These are phyloP conservation scores for Sphenopsis melanotis DNA, from an alignment of 2,797 vertebrate species.

Conservation along the genomic window DNA sequence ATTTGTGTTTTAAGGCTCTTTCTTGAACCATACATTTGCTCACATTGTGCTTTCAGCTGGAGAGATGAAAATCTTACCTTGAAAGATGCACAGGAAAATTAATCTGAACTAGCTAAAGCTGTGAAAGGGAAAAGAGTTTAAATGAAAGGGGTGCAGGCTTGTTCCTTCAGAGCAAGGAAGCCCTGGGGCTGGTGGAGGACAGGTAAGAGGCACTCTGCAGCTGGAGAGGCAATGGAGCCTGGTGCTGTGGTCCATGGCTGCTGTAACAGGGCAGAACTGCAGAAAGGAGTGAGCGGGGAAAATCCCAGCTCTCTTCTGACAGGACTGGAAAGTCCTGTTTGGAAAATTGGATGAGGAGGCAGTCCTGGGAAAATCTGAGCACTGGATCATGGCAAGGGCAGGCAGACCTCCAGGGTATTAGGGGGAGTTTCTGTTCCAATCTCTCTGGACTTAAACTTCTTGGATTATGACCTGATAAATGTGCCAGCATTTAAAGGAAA, in stretches of 20 bases:
- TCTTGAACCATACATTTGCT: neutral
- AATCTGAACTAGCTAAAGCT: neutral
- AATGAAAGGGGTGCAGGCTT: neutral
- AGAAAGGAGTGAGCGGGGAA: neutral
- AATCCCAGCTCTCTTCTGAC: conserved; percentile 4
- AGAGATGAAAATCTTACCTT: neutral
- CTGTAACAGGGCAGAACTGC: neutral
- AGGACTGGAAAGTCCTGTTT: conserved; percentile 48
- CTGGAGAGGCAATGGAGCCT: neutral
- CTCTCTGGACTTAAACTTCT: neutral
- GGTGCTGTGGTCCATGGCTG: fast-evolving
- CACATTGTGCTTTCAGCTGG: neutral
- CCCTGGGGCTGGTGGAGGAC: neutral
- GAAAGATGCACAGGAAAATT: neutral
- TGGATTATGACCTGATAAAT: neutral
- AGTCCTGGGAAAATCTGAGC: neutral
- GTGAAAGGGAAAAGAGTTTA: neutral
- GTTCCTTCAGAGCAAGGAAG: neutral
- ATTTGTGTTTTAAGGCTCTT: neutral
- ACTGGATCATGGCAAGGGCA: neutral
- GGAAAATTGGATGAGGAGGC: conserved; percentile 29
- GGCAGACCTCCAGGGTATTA: neutral
- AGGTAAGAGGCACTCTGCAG: neutral
- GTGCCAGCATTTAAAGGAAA: neutral
- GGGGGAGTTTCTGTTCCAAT: neutral